phyloP scores from a whole-genome alignment of 2,888 invertebrate species.

The Corythucha ciliata region DNA sequence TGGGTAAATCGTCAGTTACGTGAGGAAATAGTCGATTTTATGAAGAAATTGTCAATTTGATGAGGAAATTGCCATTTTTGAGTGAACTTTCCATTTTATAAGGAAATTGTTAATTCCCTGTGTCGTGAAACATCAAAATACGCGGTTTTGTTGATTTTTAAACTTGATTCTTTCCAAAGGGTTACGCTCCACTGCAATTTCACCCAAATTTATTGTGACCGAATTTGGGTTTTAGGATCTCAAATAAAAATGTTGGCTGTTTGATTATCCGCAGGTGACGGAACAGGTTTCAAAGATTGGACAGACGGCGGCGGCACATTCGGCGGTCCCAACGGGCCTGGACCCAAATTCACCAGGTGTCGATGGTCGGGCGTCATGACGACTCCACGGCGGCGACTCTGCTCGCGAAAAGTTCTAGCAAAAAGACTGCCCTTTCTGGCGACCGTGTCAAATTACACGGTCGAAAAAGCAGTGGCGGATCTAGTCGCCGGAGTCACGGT shows the following conservation, averaged over 20 bases:
- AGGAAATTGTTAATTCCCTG: no score
- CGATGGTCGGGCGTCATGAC: conserved; percentile 18
- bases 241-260: neutral
- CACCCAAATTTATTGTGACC: no score
- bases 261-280: conserved; percentile 18
- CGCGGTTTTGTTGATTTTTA: no score
- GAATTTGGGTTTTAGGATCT: neutral
- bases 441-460: conserved; percentile 52
- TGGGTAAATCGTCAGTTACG: no score
- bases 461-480: conserved; percentile 52
- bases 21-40: no score
- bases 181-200: no score
- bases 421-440: conserved; percentile 48
- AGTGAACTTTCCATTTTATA: no score
- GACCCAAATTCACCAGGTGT: conserved; percentile 22
- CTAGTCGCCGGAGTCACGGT: conserved; percentile 67
- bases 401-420: conserved; percentile 38
- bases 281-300: conserved; percentile 6
- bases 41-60: no score
- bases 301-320: neutral
- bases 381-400: conserved; percentile 27
- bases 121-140: no score
- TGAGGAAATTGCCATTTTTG: no score
- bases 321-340: conserved; percentile 6
- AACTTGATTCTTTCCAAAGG: no score